Percentiles rank a stretch among this genome's conserved stretches.
Evolutionary conservation across 2,888 invertebrate genomes (phyloP).

Genomic region (Spicauda simplicius): DNA sequence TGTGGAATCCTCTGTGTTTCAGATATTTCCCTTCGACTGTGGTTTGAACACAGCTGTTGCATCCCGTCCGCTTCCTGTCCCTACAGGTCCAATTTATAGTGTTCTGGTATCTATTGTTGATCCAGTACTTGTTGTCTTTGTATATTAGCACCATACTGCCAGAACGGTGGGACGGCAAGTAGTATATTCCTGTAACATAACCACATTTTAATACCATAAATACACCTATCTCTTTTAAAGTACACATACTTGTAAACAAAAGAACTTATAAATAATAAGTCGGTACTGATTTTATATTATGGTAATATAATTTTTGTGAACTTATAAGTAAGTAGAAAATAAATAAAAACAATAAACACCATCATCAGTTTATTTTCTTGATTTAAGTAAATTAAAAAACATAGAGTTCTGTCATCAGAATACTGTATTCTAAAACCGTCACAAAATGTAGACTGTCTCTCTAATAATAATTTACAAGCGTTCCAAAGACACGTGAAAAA

Average conservation of each 20-base stretch:
- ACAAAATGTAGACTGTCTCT: slow-evolving; percentile 61
- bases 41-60: slow-evolving; percentile 77
- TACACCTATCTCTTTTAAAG: background rate
- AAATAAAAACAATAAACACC: background rate
- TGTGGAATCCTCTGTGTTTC: slow-evolving; percentile 77
- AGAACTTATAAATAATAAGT: background rate
- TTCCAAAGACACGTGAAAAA: slow-evolving; percentile 57
- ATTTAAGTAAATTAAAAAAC: slow-evolving; percentile 23
- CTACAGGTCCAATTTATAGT: slow-evolving; percentile 81
- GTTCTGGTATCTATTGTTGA: slow-evolving; percentile 79
- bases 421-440: slow-evolving; percentile 75
- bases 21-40: slow-evolving; percentile 75
- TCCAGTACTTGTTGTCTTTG: slow-evolving; percentile 81
- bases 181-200: slow-evolving; percentile 73
- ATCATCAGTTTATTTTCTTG: background rate
- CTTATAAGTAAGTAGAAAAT: too few species aligned
- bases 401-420: slow-evolving; percentile 56
- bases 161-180: slow-evolving; percentile 77
- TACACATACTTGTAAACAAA: background rate
- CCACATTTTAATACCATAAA: slow-evolving; percentile 39
- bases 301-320: too few species aligned
- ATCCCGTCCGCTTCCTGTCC: slow-evolving; percentile 73
- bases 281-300: too few species aligned
- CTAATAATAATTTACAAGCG: slow-evolving; percentile 48
- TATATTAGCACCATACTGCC: slow-evolving; percentile 81